Evolutionary conservation across 2,113 vertebrate species (phyloP).

Genomic region (Gymnocephalus cernua): DNA sequence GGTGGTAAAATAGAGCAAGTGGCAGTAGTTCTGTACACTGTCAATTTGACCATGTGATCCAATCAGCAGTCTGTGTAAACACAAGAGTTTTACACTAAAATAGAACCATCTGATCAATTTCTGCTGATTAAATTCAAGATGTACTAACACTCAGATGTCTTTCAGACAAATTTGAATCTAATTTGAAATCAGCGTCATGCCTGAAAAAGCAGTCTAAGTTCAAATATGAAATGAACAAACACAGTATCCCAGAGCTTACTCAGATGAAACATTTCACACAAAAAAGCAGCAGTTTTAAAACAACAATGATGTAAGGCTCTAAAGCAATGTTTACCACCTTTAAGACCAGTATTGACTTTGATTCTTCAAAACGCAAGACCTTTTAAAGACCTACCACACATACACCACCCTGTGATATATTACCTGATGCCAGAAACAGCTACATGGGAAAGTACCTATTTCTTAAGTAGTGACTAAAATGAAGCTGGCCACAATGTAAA

Average conservation of each 20-base stretch:
- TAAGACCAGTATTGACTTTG: constrained; percentile 10
- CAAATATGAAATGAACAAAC: background rate
- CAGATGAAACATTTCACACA: background rate
- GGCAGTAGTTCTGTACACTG: background rate
- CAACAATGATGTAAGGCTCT: constrained; percentile 14
- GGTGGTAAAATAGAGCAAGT: background rate
- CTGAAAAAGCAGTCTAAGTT: background rate
- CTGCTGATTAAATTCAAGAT: background rate
- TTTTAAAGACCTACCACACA: constrained; percentile 31
- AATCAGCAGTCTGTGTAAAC: constrained; percentile 1
- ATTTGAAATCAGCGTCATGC: background rate
- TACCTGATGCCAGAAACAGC: constrained; percentile 72
- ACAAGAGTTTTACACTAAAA: background rate
- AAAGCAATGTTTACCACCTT: constrained; percentile 7
- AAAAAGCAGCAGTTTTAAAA: constrained; percentile 4
- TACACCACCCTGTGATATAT: constrained; percentile 55
- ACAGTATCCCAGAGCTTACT: background rate
- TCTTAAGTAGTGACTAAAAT: constrained; percentile 73
- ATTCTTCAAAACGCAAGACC: constrained; percentile 21
- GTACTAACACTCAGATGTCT: background rate
- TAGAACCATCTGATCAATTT: background rate
- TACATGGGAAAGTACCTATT: constrained; percentile 79
- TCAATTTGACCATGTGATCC: background rate
- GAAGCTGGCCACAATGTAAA: constrained; percentile 77
- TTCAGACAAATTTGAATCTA: background rate